These are phyloP conservation scores for Eulemur rubriventer DNA, from an alignment of 2,797 vertebrate genomes.

Conservation along the genomic window DNA sequence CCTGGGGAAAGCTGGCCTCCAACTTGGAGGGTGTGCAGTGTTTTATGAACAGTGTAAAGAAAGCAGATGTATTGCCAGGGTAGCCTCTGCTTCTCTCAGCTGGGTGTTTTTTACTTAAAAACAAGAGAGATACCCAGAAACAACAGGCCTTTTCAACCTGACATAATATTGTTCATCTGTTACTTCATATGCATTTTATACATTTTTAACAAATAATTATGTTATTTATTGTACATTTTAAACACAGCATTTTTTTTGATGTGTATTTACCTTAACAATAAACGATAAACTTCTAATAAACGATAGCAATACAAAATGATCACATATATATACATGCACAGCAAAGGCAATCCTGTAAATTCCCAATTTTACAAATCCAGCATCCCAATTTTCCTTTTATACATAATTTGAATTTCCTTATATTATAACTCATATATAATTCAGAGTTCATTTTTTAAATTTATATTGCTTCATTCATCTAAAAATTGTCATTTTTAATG, in stretches of 20 bases:
- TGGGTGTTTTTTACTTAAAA: conserved; percentile 32
- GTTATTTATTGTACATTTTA: background rate
- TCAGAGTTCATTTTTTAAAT: conserved; percentile 13
- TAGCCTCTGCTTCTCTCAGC: background rate
- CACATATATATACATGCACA: background rate
- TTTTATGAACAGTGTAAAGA: background rate
- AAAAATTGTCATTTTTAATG: background rate
- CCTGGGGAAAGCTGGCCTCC: conserved; percentile 33
- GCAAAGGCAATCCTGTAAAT: background rate
- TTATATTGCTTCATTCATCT: background rate
- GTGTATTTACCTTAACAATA: background rate
- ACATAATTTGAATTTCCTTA: background rate
- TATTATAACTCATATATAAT: background rate
- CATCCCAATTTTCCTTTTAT: background rate
- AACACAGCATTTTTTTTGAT: background rate
- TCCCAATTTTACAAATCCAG: background rate
- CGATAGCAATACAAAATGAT: background rate
- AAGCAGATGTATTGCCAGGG: conserved; percentile 51
- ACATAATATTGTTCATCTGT: conserved; percentile 61
- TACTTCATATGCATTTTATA: background rate
- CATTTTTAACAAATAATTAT: background rate
- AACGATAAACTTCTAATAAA: background rate
- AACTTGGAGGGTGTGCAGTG: background rate
- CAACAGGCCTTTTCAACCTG: background rate
- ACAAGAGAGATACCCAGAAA: background rate